A percentile compares a stretch with the other conserved stretches of the same genome.
Evolutionary conservation across 2,113 vertebrate species (phyloP).

Genomic region (Anhinga rufa): DNA sequence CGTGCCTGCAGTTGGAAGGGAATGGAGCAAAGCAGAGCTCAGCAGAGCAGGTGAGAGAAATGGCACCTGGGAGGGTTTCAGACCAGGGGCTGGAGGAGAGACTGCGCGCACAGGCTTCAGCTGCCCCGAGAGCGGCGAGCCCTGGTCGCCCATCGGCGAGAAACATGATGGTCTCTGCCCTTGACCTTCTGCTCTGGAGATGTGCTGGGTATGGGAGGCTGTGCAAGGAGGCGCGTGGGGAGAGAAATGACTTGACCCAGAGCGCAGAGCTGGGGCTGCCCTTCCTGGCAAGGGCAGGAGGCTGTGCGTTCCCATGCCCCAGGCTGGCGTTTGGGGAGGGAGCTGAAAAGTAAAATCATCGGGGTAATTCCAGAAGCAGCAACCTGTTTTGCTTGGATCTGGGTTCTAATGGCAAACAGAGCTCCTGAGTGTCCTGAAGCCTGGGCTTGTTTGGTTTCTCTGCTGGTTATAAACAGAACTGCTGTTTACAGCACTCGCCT

Average conservation of each 20-base stretch:
- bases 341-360: background rate
- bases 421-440: background rate
- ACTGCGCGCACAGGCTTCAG: background rate
- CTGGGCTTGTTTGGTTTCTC: background rate
- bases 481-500: background rate
- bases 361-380: background rate
- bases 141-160: background rate
- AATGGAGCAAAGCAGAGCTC: background rate
- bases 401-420: background rate
- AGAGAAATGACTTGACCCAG: accelerated
- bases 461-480: background rate
- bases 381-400: background rate
- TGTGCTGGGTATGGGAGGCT: background rate
- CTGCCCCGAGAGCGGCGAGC: background rate
- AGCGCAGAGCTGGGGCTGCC: background rate
- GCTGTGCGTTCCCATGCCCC: background rate
- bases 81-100: background rate
- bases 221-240: accelerated
- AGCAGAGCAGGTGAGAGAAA: background rate
- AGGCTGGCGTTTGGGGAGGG: background rate
- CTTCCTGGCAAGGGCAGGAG: background rate
- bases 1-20: background rate
- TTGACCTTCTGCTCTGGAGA: background rate
- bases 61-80: background rate
- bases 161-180: background rate